A percentile compares a stretch with the other conserved stretches of the same genome.
Conservation (phyloP, 2,888 invertebrate species). For the Nezara viridula region DNA sequence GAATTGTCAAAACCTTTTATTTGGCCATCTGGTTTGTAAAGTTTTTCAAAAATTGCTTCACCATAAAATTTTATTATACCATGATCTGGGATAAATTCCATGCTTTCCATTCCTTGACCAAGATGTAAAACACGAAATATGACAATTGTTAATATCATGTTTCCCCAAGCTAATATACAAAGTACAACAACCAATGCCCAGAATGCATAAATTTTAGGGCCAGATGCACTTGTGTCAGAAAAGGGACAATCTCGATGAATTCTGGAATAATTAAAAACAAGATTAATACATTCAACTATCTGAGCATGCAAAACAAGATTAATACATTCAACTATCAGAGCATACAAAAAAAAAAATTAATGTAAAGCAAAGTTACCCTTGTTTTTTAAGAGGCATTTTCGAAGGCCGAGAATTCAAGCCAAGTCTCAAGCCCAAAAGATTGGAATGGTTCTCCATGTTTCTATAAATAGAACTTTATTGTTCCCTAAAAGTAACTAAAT, state of each 20-base stretch:
- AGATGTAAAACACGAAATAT: conserved; percentile 85
- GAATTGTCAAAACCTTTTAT: conserved; percentile 72
- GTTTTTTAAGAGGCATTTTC: neutral
- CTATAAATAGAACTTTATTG: conserved; percentile 40
- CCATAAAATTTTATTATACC: conserved; percentile 85
- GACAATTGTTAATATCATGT: conserved; percentile 83
- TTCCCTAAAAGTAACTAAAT: conserved; percentile 1
- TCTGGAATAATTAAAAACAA: neutral
- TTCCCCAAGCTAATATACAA: conserved; percentile 80
- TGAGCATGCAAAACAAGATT: neutral
- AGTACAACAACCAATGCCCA: conserved; percentile 83
- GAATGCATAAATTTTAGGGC: conserved; percentile 70
- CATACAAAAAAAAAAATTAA: neutral
- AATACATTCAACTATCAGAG: neutral
- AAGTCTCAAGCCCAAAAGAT: conserved; percentile 15
- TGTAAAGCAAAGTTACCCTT: neutral
- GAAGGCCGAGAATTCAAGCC: conserved; percentile 6
- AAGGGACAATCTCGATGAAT: conserved; percentile 37
- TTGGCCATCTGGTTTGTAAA: conserved; percentile 80
- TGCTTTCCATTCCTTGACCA: conserved; percentile 82
- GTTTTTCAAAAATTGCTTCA: conserved; percentile 80
- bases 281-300: neutral
- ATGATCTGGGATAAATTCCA: conserved; percentile 84
- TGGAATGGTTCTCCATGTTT: conserved; percentile 46
- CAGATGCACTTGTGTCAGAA: neutral